Conservation (phyloP, 2,888 invertebrate species). For the Gandaritis pyraliata region DNA sequence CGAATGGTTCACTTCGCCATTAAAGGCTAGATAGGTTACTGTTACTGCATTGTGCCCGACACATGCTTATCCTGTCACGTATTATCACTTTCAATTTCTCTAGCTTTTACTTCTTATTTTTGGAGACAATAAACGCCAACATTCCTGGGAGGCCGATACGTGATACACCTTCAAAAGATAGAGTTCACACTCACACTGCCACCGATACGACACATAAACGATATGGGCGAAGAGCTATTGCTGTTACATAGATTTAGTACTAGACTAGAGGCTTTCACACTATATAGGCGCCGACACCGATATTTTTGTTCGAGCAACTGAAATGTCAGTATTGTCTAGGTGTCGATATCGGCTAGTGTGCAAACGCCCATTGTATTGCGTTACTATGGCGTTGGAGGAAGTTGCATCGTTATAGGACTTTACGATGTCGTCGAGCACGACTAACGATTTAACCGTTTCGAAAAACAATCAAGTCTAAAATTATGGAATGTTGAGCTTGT, state of each 20-base stretch:
- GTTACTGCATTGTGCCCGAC: conserved; percentile 36
- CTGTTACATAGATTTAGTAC: no score
- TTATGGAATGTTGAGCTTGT: conserved; percentile 31
- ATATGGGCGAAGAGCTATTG: no score
- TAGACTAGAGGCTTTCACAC: no score
- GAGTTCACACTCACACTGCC: conserved; percentile 37
- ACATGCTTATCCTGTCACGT: conserved; percentile 57
- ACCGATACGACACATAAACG: no score
- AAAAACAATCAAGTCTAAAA: conserved; percentile 44
- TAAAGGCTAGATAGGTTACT: conserved; percentile 48
- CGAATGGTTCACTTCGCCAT: conserved; percentile 59
- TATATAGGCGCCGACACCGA: no score
- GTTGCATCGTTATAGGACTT: conserved; percentile 55
- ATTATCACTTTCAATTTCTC: conserved; percentile 52
- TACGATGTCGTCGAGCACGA: conserved; percentile 49
- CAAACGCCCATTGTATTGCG: conserved; percentile 25
- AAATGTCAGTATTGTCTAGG: no score
- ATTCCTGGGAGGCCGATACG: conserved; percentile 51
- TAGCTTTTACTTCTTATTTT: conserved; percentile 52
- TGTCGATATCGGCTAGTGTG: no score
- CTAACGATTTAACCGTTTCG: conserved; percentile 55
- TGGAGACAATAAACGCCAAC: conserved; percentile 44
- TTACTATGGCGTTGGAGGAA: conserved; percentile 46
- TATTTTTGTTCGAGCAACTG: no score
- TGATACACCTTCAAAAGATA: conserved; percentile 65